Evolutionary conservation across 2,888 invertebrate species (phyloP), one percentile per base, ranked within the genome.

Genomic region (Nipponacmea schrenckii): DNA sequence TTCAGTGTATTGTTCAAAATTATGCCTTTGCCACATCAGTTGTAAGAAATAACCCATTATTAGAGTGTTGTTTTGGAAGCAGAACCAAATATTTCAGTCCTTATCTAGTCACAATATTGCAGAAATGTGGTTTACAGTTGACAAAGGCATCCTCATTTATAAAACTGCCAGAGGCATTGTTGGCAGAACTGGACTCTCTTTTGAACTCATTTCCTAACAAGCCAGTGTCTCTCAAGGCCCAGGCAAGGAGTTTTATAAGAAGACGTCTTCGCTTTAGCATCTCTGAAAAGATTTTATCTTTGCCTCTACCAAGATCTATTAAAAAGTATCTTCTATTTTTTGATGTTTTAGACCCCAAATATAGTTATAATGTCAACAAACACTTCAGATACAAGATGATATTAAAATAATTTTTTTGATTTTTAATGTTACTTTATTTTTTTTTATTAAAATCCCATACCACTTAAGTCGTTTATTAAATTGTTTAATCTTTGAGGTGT

Each of bases 281-380:
- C 20, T 24, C 20, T 56, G 56, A 56, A 24, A 56, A 56, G 24
- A 56, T 24, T 56, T 56, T 24, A 2, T 7, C 12, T 24, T 10
- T 56, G 20, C 56, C 56, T 10, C 10, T 56, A 15, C 56, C 56
- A 17, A 20, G 56, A 56, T 24, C 20, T 56, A 24, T 56, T 56
- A 56, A 56, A 15, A 56, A 14, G 14, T 56, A 24, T 56, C 20
- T 56, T 56, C 20, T 56, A 24, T 56, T 56, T 56, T 56, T 56
- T 24, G 24, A 56, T 56, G 56, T 24, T 24, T 56, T 56, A 20
- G 14, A 24, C 20, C 24, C 20, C 24, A 56, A 24, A 56, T 56
- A 56, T 24, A 56, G 56, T 56, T 56, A 56, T 56, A 56, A 56
- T 56, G 56, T 56, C 24, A 56, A 56, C 56, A 56, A 56, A 24